These are phyloP conservation scores for Cylloceria caligata DNA, from an alignment of 2,888 invertebrate genomes.

Conservation along the genomic window DNA sequence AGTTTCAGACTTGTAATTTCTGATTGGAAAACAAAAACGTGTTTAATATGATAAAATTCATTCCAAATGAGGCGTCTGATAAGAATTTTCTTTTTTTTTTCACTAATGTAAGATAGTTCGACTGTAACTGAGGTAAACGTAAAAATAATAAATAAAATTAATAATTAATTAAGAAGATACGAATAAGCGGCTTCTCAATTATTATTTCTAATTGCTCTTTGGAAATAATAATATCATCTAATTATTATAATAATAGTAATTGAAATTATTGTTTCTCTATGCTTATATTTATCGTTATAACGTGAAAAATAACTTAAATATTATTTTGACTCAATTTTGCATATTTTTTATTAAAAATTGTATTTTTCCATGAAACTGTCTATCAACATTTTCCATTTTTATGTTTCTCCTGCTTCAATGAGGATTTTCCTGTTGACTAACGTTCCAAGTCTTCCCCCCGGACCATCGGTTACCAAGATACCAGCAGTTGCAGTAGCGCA, in stretches of 20 bases:
- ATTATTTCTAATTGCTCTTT: too few relatives aligned
- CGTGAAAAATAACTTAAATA: not conserved
- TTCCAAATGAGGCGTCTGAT: too few relatives aligned
- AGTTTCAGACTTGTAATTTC: not conserved
- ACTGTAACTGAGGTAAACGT: too few relatives aligned
- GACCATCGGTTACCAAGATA: constrained; percentile 16
- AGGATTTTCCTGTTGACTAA: constrained; percentile 10
- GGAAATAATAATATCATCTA: not conserved
- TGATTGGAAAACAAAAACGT: too few relatives aligned
- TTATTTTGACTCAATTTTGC: not conserved
- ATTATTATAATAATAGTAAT: not conserved
- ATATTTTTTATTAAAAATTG: not conserved
- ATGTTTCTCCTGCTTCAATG: not conserved
- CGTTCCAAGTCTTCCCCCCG: constrained; percentile 29
- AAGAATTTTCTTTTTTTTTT: too few relatives aligned
- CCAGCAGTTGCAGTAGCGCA: constrained; percentile 19
- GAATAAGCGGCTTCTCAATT: too few relatives aligned
- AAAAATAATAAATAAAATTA: too few relatives aligned
- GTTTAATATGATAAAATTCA: too few relatives aligned
- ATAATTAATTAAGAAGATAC: too few relatives aligned
- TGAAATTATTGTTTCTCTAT: too few relatives aligned
- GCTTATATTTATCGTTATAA: not conserved
- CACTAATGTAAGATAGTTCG: too few relatives aligned
- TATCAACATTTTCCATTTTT: not conserved
- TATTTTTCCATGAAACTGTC: not conserved